Conservation (phyloP, 2,888 invertebrate genomes). For the Cepaea hortensis region DNA sequence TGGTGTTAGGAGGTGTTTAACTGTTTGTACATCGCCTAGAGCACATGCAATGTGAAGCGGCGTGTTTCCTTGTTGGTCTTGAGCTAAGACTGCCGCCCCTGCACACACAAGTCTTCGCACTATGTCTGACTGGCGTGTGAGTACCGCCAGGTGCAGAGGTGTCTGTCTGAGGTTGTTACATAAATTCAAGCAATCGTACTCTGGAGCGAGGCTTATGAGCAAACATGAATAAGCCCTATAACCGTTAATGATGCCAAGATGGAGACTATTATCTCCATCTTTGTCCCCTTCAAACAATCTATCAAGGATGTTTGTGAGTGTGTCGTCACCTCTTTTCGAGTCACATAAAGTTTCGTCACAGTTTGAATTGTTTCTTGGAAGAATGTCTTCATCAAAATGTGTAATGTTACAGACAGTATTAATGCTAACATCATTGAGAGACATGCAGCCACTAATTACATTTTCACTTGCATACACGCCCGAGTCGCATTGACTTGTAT, state of each 20-base stretch:
- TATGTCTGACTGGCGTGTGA: conserved; percentile 35
- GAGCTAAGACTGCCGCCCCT: conserved; percentile 37
- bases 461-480: too few species aligned
- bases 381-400: background rate
- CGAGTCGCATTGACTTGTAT: background rate
- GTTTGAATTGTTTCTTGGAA: background rate
- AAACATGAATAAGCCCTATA: conserved; percentile 78
- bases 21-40: conserved; percentile 29
- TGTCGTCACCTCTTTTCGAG: background rate
- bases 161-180: conserved; percentile 48
- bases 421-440: too few species aligned
- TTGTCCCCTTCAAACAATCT: conserved; percentile 31
- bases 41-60: conserved; percentile 50
- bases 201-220: conserved; percentile 46
- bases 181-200: conserved; percentile 36
- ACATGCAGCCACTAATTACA: too few species aligned
- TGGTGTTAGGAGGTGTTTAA: conserved; percentile 37
- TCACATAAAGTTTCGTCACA: background rate
- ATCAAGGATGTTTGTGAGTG: background rate
- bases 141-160: conserved; percentile 49
- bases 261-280: conserved; percentile 47
- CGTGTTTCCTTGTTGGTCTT: conserved; percentile 50
- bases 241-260: conserved; percentile 80
- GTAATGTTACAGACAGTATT: background rate
- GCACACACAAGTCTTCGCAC: conserved; percentile 39